Conservation (phyloP, 2,888 invertebrate genomes). For the Physocephala rufipes region DNA sequence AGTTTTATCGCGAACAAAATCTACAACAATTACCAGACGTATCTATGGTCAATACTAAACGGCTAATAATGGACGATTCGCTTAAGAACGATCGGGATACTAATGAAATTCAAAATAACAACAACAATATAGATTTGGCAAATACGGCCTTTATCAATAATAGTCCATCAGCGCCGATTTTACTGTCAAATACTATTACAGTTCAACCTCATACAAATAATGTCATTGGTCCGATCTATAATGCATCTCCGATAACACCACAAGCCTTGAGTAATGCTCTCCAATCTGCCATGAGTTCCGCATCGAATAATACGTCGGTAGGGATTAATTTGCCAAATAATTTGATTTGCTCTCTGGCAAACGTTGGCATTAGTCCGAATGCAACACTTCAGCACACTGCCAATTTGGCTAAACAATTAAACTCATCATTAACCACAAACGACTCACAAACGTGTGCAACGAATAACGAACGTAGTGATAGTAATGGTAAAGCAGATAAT, state of each 20-base stretch:
- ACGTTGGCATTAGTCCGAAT: constrained; percentile 38
- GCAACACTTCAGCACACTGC: constrained; percentile 40
- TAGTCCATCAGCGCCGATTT: constrained; percentile 38
- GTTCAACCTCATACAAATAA: constrained; percentile 20
- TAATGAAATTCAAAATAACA: constrained; percentile 35
- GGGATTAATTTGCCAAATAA: constrained; percentile 46
- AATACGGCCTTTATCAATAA: constrained; percentile 9
- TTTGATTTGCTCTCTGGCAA: constrained; percentile 49
- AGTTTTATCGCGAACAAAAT: constrained; percentile 12
- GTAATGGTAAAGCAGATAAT: constrained; percentile 27
- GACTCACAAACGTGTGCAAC: constrained; percentile 39
- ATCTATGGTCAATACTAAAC: constrained; percentile 39
- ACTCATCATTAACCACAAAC: constrained; percentile 26
- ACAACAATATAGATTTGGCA: constrained; percentile 16
- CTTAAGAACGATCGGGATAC: constrained; percentile 32
- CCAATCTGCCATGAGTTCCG: constrained; percentile 53
- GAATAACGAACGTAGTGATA: constrained; percentile 37
- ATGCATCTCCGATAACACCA: constrained; percentile 41
- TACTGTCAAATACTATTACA: constrained; percentile 42
- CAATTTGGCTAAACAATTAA: constrained; percentile 36
- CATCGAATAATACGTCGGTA: constrained; percentile 38
- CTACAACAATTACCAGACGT: neutral
- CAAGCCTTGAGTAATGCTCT: constrained; percentile 49
- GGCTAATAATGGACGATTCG: constrained; percentile 39
- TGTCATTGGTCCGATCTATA: constrained; percentile 26